Conservation (phyloP, 2,113 vertebrate genomes). For the Sterna hirundo region DNA sequence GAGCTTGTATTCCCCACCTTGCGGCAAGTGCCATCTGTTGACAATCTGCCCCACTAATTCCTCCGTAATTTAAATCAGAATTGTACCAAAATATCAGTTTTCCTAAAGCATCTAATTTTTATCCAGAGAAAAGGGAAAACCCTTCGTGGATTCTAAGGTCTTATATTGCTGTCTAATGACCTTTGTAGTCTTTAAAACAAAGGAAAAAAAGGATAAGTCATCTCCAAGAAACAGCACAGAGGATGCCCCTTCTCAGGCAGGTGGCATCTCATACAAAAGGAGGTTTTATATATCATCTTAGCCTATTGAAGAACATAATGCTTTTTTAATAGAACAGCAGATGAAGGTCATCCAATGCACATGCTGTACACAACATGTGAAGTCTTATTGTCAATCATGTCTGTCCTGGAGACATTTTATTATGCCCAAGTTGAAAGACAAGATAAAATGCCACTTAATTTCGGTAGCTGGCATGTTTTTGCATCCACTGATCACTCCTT, state of each 20-base stretch:
- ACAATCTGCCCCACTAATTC: background rate
- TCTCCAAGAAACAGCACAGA: background rate
- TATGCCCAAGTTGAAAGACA: background rate
- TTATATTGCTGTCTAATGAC: background rate
- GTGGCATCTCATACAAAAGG: background rate
- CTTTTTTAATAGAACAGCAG: background rate
- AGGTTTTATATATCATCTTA: background rate
- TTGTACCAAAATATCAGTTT: background rate
- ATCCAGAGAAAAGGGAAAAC: background rate
- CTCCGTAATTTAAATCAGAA: background rate
- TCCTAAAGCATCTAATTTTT: background rate
- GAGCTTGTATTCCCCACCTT: background rate
- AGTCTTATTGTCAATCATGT: background rate
- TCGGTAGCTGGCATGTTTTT: background rate
- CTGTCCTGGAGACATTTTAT: slow-evolving; percentile 10
- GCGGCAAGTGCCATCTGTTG: background rate
- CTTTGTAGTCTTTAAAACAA: background rate
- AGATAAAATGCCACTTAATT: background rate
- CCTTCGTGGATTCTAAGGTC: background rate
- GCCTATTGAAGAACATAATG: background rate
- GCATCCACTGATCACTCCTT: background rate
- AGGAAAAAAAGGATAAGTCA: background rate
- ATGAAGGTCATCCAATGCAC: background rate
- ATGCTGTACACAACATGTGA: background rate
- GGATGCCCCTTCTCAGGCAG: background rate